Evolutionary conservation across 1,140 invertebrate genomes (phyloP).

Genomic region (Diachasmimorpha longicaudata): DNA sequence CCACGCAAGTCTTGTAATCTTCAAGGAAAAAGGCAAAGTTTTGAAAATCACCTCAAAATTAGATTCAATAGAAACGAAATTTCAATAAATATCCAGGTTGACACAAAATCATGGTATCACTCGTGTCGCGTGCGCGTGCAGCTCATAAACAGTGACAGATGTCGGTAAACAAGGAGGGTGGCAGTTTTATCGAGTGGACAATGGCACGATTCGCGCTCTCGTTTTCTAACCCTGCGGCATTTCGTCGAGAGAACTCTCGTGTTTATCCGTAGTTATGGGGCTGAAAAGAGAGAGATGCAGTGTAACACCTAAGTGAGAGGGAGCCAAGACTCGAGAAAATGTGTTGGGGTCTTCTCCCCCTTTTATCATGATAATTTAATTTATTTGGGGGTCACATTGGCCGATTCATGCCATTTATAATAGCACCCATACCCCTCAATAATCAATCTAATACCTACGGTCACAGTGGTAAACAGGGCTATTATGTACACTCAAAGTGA

Average conservation of each 20-base stretch:
- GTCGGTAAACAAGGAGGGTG: conserved; percentile 36
- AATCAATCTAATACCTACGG: conserved; percentile 19
- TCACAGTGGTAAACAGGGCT: conserved; percentile 18
- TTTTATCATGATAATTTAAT: conserved; percentile 37
- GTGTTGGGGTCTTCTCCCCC: conserved; percentile 2
- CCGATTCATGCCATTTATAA: conserved; percentile 25
- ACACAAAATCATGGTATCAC: not conserved
- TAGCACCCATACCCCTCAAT: not conserved
- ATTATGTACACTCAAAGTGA: conserved; percentile 24
- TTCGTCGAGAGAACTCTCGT: not conserved
- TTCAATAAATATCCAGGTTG: not conserved
- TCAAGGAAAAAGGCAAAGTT: no score
- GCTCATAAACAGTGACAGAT: conserved; percentile 38
- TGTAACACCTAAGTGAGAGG: not conserved
- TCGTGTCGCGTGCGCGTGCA: conserved; percentile 12
- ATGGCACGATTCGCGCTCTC: conserved; percentile 27
- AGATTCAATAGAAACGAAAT: no score
- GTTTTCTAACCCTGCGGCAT: conserved; percentile 3
- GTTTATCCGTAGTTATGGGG: not conserved
- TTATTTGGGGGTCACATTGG: conserved; percentile 28
- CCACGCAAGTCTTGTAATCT: no score
- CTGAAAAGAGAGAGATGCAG: not conserved
- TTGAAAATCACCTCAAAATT: no score
- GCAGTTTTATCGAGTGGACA: conserved; percentile 36
- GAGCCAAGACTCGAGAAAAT: not conserved